Base-by-base conservation (phyloP, 1,140 invertebrate species). In the Drosophila tani region DNA sequence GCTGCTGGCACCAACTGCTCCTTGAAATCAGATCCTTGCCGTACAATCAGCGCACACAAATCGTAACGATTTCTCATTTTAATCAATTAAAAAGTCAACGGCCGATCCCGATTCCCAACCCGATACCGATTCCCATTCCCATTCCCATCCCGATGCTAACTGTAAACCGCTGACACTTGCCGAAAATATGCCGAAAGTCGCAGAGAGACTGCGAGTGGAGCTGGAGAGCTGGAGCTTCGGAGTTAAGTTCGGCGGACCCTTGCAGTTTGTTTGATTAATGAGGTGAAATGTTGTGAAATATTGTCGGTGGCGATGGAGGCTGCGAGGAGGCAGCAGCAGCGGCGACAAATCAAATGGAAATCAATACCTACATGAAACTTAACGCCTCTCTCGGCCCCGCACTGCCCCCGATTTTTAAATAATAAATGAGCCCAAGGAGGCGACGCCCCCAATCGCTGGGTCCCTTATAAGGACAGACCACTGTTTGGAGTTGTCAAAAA, bases 81-180 rank as follows among this genome's bases (percentile, higher is more conserved):
- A 92, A 92, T 92, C 91, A 92, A 92, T 92, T 92, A 92, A 92
- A 91, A 92, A 92, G 91, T 87, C 91, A 91, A 82, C 90, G 88
- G 73, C 68, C 85, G 59, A 57, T 70, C 49, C 55, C 59, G 29
- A 51, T 67, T 55, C 57, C 32, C 51, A 55, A 60, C 53, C 59
- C 46, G 59, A 58, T 50, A 6, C 62, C 24, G 73, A 59, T 58
- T 21, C 49, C 71, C 21, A 45, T 58, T 21, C 49, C 71, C 21
- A 45, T 60, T 40, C 59, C 32, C 50, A 67, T 73, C 63, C 55
- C 68, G 55, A 46, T 47, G 68, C 66, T 88, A 88, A 88, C 84
- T 90, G 84, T 88, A 88, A 85, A 88, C 56, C 63, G 65, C 64
- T 88, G 85, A 88, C 84, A 88, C 84, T 88, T 88, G 84, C 84